Evolutionary conservation across 2,797 vertebrate genomes (phyloP).

Genomic region (Cuculus canorus): DNA sequence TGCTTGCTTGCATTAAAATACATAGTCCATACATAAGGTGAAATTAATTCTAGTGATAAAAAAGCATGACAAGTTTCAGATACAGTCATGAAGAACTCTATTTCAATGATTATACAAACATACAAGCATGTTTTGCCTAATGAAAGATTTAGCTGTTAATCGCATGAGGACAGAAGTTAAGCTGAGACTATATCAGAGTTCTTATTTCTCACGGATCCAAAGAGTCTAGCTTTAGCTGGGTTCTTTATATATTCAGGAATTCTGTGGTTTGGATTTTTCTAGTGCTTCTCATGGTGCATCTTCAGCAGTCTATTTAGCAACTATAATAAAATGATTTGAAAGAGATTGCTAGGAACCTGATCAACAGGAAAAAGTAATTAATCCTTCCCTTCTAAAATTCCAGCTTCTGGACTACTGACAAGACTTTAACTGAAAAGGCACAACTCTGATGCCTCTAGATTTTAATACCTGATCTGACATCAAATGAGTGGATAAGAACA

Average conservation of each 20-base stretch:
- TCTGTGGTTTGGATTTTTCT: background rate
- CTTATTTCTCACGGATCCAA: background rate
- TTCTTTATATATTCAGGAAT: background rate
- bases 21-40: background rate
- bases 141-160: background rate
- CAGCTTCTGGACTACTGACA: background rate
- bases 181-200: background rate
- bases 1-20: background rate
- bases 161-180: background rate
- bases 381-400: background rate
- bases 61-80: background rate
- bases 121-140: background rate
- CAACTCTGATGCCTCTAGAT: background rate
- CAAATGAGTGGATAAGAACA: background rate
- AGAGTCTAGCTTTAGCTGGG: background rate
- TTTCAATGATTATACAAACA: background rate
- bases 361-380: background rate
- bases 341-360: background rate
- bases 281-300: background rate
- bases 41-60: constrained; percentile 17
- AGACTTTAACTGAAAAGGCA: background rate
- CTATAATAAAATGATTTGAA: background rate
- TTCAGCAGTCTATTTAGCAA: background rate
- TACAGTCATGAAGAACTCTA: background rate
- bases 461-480: background rate